phyloP scores from a whole-genome alignment of 1,140 invertebrate genomes.

The Drosophila melanica region DNA sequence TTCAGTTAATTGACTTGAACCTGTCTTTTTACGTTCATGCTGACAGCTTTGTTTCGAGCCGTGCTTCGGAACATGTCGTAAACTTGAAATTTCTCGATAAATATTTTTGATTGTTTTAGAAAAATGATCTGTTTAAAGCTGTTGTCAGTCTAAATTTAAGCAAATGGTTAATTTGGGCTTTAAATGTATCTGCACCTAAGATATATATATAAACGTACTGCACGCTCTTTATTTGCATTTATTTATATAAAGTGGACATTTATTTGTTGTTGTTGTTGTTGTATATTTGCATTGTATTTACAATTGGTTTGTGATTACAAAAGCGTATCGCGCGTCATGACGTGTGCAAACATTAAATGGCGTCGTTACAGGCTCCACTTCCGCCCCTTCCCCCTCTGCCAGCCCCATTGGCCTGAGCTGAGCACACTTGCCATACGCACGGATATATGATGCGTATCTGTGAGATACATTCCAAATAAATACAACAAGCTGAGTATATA shows the following conservation, averaged over 20 bases:
- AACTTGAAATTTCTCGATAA: too few species aligned
- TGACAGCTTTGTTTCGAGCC: too few species aligned
- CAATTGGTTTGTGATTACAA: constrained; percentile 81
- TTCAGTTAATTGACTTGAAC: too few species aligned
- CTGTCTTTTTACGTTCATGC: too few species aligned
- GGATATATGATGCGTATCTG: constrained; percentile 81
- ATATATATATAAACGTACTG: background rate
- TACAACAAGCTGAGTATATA: constrained; percentile 58
- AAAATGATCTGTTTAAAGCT: too few species aligned
- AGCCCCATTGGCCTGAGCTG: constrained; percentile 3
- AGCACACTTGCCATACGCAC: constrained; percentile 53
- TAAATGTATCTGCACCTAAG: too few species aligned
- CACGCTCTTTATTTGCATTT: constrained; percentile 26
- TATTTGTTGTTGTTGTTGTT: too few species aligned
- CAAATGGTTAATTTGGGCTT: too few species aligned
- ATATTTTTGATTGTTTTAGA: too few species aligned
- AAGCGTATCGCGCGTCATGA: constrained; percentile 78
- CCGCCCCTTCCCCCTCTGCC: background rate
- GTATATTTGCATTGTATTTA: constrained; percentile 57
- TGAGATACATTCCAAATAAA: constrained; percentile 79
- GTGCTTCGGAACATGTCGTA: too few species aligned
- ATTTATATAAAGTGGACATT: background rate
- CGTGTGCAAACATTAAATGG: constrained; percentile 80
- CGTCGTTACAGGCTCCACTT: constrained; percentile 36
- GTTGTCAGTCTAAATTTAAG: too few species aligned